Base-by-base conservation (phyloP, 2,797 vertebrate species). In the Anabas testudineus region DNA sequence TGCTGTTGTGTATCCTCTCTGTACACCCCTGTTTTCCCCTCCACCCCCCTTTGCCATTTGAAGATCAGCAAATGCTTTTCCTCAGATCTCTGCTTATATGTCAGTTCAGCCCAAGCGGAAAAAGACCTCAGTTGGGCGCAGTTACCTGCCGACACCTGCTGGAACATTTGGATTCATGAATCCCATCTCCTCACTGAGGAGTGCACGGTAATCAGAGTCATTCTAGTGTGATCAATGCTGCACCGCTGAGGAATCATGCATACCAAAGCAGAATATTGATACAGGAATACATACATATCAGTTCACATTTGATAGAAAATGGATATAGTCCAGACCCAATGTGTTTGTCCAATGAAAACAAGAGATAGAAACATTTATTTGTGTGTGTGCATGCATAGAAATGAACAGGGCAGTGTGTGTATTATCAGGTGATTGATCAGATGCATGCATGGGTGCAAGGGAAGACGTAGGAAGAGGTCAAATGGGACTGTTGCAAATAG, bases 401-500 rank as follows among this genome's bases (percentile, higher is more conserved):
- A 85, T 83, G 71, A 87, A 72, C 46, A 34, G 19, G 32, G 61
- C 52, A 37, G 67, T 73, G 72, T 82, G 86, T 87, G 89, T 88
- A 79, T 90, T 90, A 89, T 82, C 67, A 65, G 70, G 82, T 91
- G 92, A 94, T 93, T 91, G 91, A 93, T 92, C 63, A 42, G 71
- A 75, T 70, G 80, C 67, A 80, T 8, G 60, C 80, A 81, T 90
- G 54, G 82, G 91, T 91, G 74, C 83, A 75, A 91, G 91, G 87
- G 88, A 91, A 91, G 90, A 91, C 86, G 85, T 54, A 69, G 81
- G 69, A 76, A 85, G 82, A 88, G 92, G 91, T 93, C 91, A 92
- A 90, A 92, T 78, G 82, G 91, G 90, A 90, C 80, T 74, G 81
- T 92, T 92, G 88, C 90, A 92, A 92, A 92, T 91, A 90, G 89